A percentile compares a stretch with the other conserved stretches of the same genome.
These are phyloP conservation scores for Mellilla xanthometata DNA, from an alignment of 2,888 invertebrate species.

Conservation along the genomic window DNA sequence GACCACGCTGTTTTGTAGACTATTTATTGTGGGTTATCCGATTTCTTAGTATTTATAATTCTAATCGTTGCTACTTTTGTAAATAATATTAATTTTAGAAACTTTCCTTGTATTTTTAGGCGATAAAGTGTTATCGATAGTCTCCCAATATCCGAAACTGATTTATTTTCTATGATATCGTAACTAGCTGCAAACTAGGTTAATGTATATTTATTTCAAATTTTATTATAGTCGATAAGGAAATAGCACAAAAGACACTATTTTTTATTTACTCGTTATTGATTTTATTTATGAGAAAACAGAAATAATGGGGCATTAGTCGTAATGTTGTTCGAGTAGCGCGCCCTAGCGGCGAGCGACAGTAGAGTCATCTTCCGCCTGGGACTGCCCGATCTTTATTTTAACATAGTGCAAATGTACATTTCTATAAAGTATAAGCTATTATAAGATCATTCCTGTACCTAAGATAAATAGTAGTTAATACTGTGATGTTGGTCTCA, in stretches of 20 bases:
- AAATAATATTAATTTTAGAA: slow-evolving; percentile 68
- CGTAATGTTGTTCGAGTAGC: slow-evolving; percentile 20
- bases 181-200: slow-evolving; percentile 50
- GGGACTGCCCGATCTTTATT: slow-evolving; percentile 53
- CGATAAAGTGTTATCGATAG: slow-evolving; percentile 42
- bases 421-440: slow-evolving; percentile 59
- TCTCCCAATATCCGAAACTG: slow-evolving; percentile 45
- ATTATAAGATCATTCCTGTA: slow-evolving; percentile 78
- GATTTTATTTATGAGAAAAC: slow-evolving; percentile 59
- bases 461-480: slow-evolving; percentile 78
- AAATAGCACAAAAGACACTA: slow-evolving; percentile 76
- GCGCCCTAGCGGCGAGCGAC: no score
- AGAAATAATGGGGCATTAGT: slow-evolving; percentile 56
- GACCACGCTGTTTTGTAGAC: slow-evolving; percentile 69
- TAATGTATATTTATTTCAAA: slow-evolving; percentile 74
- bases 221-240: slow-evolving; percentile 57
- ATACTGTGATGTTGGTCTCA: slow-evolving; percentile 81
- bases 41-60: slow-evolving; percentile 74
- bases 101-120: slow-evolving; percentile 53
- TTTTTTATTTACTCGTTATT: slow-evolving; percentile 64
- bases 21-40: slow-evolving; percentile 70
- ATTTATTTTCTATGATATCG: slow-evolving; percentile 47
- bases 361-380: slow-evolving; percentile 54
- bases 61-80: slow-evolving; percentile 74
- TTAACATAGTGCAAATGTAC: slow-evolving; percentile 74